Evolutionary conservation across 2,888 invertebrate genomes (phyloP).

Genomic region (Dione juno): DNA sequence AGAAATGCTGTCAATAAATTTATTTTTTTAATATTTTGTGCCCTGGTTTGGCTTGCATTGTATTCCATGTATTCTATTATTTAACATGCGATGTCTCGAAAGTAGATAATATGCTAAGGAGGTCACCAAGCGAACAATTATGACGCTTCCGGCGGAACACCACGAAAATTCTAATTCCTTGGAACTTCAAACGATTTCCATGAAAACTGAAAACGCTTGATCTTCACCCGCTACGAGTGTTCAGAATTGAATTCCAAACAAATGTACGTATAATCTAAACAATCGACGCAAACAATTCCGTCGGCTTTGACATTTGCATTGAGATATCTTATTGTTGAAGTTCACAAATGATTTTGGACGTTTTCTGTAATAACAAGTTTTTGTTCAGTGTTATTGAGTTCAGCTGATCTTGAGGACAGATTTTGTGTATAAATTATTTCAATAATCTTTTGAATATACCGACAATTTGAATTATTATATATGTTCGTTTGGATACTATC

Average conservation of each 20-base stretch:
- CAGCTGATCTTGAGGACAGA: not conserved
- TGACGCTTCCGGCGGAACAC: not conserved
- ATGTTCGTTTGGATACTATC: too few relatives aligned
- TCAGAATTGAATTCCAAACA: slow-evolving; percentile 16
- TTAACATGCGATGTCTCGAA: too few relatives aligned
- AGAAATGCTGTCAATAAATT: too few relatives aligned
- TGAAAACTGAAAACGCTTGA: slow-evolving; percentile 13
- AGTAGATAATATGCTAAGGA: too few relatives aligned
- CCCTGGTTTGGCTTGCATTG: too few relatives aligned
- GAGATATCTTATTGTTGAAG: slow-evolving; percentile 25
- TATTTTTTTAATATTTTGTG: too few relatives aligned
- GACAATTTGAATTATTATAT: too few relatives aligned
- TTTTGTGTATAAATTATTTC: not conserved
- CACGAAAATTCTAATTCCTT: not conserved
- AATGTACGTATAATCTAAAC: slow-evolving; percentile 21
- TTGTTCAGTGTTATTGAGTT: not conserved
- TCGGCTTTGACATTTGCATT: slow-evolving; percentile 24
- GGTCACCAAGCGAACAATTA: not conserved
- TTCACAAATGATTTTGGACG: slow-evolving; percentile 19
- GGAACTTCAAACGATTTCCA: slow-evolving; percentile 23
- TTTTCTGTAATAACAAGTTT: slow-evolving; percentile 21
- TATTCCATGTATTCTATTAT: too few relatives aligned
- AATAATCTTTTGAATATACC: not conserved
- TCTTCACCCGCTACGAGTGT: slow-evolving; percentile 8
- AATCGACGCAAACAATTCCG: slow-evolving; percentile 22